Percentiles rank a stretch among this genome's conserved stretches.
Evolutionary conservation across 2,888 invertebrate genomes (phyloP).

Genomic region (Ctenicera cuprea): DNA sequence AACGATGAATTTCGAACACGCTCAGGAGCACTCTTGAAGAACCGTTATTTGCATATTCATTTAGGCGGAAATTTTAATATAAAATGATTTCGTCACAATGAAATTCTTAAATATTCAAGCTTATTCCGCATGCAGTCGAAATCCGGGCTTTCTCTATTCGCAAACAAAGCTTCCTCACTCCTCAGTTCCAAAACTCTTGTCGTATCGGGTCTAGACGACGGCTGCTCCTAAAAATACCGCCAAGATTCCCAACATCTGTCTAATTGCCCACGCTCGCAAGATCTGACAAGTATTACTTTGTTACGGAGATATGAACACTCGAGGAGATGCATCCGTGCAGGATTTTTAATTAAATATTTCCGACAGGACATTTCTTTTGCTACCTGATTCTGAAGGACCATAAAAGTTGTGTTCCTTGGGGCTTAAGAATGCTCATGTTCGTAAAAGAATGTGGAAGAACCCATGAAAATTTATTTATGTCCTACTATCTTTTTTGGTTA

Average conservation of each 20-base stretch:
- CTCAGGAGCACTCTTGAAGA: constrained; percentile 44
- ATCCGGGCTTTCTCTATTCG: constrained; percentile 39
- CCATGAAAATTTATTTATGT: too few relatives aligned
- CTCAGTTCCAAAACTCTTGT: constrained; percentile 38
- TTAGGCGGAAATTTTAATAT: constrained; percentile 51
- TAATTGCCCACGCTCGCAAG: constrained; percentile 51
- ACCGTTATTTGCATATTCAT: constrained; percentile 50
- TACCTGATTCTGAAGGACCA: constrained; percentile 18
- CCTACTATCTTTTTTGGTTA: too few relatives aligned
- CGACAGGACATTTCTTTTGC: constrained; percentile 29
- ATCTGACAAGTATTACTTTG: constrained; percentile 46
- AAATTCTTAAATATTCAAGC: constrained; percentile 52
- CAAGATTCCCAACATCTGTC: constrained; percentile 47
- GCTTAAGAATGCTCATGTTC: too few relatives aligned
- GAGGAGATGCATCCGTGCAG: constrained; percentile 35
- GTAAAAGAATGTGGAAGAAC: too few relatives aligned
- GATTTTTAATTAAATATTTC: constrained; percentile 49
- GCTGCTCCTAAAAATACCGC: constrained; percentile 47
- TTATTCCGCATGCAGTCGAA: constrained; percentile 47
- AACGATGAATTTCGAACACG: constrained; percentile 48
- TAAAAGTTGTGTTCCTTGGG: neutral
- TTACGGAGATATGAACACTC: constrained; percentile 47
- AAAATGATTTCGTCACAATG: constrained; percentile 50
- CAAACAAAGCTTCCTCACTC: constrained; percentile 48
- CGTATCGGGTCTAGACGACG: constrained; percentile 40